Evolutionary conservation across 2,797 vertebrate genomes (phyloP).

Genomic region (Clarias platycephalus): DNA sequence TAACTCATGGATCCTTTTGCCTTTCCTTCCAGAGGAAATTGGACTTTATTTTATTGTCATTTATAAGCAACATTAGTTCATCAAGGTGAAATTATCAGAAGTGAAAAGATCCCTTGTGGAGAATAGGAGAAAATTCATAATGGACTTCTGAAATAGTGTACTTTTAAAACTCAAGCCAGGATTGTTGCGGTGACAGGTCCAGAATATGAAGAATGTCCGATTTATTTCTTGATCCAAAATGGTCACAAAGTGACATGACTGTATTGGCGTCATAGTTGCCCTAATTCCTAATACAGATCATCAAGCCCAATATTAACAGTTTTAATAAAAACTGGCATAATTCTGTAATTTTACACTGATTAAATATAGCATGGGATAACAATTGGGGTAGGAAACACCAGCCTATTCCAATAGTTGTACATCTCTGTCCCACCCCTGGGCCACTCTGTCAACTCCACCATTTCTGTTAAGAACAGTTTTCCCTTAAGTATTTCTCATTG

Average conservation of each 20-base stretch:
- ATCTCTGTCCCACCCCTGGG: neutral
- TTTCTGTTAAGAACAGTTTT: neutral
- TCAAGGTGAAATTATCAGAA: neutral
- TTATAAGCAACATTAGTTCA: constrained; percentile 8
- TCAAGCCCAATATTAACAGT: neutral
- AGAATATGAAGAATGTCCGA: neutral
- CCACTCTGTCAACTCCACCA: neutral
- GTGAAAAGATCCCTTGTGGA: neutral
- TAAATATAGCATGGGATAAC: too few species aligned
- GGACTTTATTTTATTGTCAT: constrained; percentile 64
- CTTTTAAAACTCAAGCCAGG: neutral
- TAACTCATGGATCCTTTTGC: constrained; percentile 54
- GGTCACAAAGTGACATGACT: neutral
- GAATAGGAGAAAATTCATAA: neutral
- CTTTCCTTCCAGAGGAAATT: constrained; percentile 62
- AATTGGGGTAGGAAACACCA: neutral
- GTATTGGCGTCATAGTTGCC: neutral
- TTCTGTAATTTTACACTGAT: too few species aligned
- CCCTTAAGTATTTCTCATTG: neutral
- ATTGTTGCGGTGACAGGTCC: neutral
- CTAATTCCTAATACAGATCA: neutral
- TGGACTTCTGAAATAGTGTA: neutral
- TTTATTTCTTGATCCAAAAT: neutral
- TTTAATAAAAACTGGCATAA: neutral
- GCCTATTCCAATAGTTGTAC: neutral